phyloP scores from a whole-genome alignment of 2,113 vertebrate species.

The Peromyscus polionotus region DNA sequence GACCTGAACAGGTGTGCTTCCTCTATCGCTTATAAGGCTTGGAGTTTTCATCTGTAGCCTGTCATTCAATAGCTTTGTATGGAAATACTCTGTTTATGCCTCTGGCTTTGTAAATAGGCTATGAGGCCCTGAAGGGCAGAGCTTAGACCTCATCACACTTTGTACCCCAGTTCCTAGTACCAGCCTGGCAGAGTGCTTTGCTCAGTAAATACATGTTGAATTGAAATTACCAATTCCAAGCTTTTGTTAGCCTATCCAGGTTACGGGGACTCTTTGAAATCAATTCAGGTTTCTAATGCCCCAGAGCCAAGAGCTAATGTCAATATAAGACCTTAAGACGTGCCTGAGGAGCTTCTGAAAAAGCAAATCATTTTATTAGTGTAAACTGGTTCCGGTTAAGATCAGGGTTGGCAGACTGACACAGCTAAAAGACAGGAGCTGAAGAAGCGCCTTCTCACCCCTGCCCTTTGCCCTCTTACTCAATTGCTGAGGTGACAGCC shows the following conservation, averaged over 20 bases:
- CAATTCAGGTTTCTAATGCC: constrained; percentile 22
- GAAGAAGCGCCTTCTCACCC: not conserved
- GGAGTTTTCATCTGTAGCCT: constrained; percentile 30
- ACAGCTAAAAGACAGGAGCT: constrained; percentile 27
- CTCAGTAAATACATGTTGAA: constrained; percentile 36
- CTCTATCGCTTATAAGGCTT: constrained; percentile 27
- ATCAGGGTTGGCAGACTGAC: constrained; percentile 16
- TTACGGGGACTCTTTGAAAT: constrained; percentile 52
- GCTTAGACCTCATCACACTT: constrained; percentile 14
- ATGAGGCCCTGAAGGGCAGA: constrained; percentile 11
- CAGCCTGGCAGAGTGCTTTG: constrained; percentile 29
- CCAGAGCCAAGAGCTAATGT: constrained; percentile 28
- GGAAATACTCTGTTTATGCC: constrained; percentile 55
- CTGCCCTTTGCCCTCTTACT: constrained; percentile 23
- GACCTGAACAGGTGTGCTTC: not conserved
- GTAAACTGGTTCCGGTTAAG: constrained; percentile 48
- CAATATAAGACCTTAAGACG: constrained; percentile 43
- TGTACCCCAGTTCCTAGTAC: constrained; percentile 50
- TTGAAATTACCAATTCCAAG: constrained; percentile 51
- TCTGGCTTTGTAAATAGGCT: constrained; percentile 52
- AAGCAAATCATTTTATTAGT: constrained; percentile 56
- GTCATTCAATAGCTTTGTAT: constrained; percentile 50
- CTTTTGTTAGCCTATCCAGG: constrained; percentile 25
- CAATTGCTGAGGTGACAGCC: constrained; percentile 18
- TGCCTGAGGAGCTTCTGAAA: constrained; percentile 52